These are phyloP conservation scores for Perizoma flavofasciatum DNA, from an alignment of 2,888 invertebrate species.

Conservation along the genomic window DNA sequence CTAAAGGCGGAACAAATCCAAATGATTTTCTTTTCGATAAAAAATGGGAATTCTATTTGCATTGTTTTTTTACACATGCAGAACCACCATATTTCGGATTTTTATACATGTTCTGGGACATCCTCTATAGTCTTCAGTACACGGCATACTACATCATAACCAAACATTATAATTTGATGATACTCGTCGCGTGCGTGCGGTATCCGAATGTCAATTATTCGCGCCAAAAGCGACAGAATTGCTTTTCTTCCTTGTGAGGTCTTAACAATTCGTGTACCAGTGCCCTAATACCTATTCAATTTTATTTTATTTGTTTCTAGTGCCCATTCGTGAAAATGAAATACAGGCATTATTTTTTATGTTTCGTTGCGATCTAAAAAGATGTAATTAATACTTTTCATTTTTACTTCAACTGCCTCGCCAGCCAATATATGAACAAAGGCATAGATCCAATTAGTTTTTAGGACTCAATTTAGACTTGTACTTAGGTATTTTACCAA, in stretches of 20 bases:
- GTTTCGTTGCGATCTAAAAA: constrained; percentile 1
- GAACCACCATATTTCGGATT: too few species aligned
- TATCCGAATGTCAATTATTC: constrained; percentile 64
- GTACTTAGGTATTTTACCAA: too few species aligned
- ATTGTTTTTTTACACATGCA: too few species aligned
- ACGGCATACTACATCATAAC: constrained; percentile 33
- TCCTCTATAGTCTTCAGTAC: constrained; percentile 36
- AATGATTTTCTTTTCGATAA: too few species aligned
- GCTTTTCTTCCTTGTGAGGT: constrained; percentile 54
- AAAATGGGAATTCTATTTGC: too few species aligned
- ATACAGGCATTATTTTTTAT: constrained; percentile 18
- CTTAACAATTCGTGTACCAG: constrained; percentile 45
- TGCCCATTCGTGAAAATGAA: constrained; percentile 15
- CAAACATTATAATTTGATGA: constrained; percentile 11
- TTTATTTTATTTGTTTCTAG: constrained; percentile 26
- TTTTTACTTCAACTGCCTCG: too few species aligned
- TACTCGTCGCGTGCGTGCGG: constrained; percentile 47
- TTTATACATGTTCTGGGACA: too few species aligned
- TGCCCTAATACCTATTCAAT: constrained; percentile 28
- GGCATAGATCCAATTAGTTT: too few species aligned
- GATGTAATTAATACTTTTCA: constrained; percentile 6
- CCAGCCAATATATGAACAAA: too few species aligned
- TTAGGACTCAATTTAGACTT: too few species aligned
- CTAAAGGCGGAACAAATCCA: too few species aligned
- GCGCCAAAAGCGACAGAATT: constrained; percentile 67